These are phyloP conservation scores for Parus major DNA, from an alignment of 2,113 vertebrate genomes.

Conservation along the genomic window DNA sequence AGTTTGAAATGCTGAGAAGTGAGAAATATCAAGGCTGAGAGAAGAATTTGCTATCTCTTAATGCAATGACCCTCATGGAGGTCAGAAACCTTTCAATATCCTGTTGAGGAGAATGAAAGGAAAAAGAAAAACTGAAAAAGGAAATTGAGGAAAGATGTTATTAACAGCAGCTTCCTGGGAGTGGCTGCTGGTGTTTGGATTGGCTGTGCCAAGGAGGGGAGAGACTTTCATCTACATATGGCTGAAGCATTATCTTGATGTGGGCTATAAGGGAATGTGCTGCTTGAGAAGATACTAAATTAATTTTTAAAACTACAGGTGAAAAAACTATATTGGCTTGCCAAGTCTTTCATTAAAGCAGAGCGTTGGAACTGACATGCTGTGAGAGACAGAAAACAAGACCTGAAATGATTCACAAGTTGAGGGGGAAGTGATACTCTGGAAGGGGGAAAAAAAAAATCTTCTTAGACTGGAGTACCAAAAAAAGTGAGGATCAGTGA, in stretches of 20 bases:
- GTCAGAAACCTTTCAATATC: slow-evolving; percentile 35
- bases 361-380: background rate
- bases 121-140: background rate
- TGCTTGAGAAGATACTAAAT: background rate
- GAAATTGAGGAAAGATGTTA: slow-evolving; percentile 15
- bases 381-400: background rate
- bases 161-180: slow-evolving; percentile 6
- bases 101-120: background rate
- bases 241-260: slow-evolving; percentile 7
- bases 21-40: background rate
- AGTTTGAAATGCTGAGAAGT: background rate
- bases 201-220: background rate
- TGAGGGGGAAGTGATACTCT: background rate
- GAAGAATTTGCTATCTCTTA: background rate
- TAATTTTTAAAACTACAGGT: background rate
- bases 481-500: background rate
- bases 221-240: background rate
- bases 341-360: background rate
- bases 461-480: background rate
- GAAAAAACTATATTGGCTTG: background rate
- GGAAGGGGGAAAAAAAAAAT: background rate
- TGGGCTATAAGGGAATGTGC: background rate
- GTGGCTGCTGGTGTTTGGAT: background rate
- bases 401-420: background rate
- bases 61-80: background rate